Evolutionary conservation across 2,888 invertebrate genomes (phyloP).

Genomic region (Nymphalis urticae): DNA sequence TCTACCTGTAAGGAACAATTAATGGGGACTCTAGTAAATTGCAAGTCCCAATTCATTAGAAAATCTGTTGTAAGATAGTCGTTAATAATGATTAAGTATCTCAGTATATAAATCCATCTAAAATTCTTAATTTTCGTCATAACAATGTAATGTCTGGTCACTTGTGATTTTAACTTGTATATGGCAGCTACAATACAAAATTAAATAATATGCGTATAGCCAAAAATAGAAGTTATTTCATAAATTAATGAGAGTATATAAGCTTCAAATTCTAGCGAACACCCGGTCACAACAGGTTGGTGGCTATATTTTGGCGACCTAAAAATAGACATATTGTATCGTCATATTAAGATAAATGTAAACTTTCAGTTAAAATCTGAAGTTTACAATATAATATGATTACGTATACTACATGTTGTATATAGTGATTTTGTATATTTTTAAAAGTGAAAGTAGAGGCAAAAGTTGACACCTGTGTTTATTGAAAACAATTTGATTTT

Average conservation of each 20-base stretch:
- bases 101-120: no score
- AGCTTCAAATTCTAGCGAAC: slow-evolving; percentile 17
- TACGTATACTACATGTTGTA: slow-evolving; percentile 39
- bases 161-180: no score
- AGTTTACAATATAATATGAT: slow-evolving; percentile 31
- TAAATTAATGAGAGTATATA: slow-evolving; percentile 11
- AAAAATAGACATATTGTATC: slow-evolving; percentile 38
- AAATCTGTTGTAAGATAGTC: no score
- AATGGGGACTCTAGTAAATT: no score
- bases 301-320: slow-evolving; percentile 37
- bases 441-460: slow-evolving; percentile 46
- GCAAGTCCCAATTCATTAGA: no score
- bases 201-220: background rate
- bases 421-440: slow-evolving; percentile 34
- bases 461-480: slow-evolving; percentile 41
- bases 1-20: no score
- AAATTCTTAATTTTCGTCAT: no score
- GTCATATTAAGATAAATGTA: slow-evolving; percentile 26
- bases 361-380: slow-evolving; percentile 21
- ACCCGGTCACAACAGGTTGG: slow-evolving; percentile 39
- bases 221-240: slow-evolving; percentile 2
- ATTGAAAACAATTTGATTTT: slow-evolving; percentile 25
- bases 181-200: background rate
- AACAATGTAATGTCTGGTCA: no score
- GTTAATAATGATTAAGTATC: no score